A percentile compares a stretch with the other conserved stretches of the same genome.
These are phyloP conservation scores for Xestobium rufovillosum DNA, from an alignment of 2,888 invertebrate species.

Conservation along the genomic window DNA sequence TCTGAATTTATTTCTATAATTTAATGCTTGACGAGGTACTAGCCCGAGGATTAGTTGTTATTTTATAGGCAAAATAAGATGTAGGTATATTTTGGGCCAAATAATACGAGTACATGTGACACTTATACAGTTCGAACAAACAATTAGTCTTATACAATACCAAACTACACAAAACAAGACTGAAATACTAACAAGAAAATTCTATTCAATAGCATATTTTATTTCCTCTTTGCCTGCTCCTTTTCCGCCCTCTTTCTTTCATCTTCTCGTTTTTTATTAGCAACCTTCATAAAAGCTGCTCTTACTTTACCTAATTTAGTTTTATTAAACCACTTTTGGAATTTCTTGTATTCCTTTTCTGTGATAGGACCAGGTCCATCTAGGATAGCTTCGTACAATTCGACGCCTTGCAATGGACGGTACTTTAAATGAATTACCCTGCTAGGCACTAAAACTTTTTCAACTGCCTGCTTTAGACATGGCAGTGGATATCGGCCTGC, in stretches of 20 bases:
- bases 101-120: too few species aligned
- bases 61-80: too few species aligned
- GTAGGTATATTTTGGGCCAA: too few species aligned
- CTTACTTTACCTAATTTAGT: slow-evolving; percentile 35
- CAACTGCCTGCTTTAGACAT: slow-evolving; percentile 43
- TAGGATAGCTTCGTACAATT: slow-evolving; percentile 47
- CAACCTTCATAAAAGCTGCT: slow-evolving; percentile 34
- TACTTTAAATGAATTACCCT: slow-evolving; percentile 48
- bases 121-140: too few species aligned
- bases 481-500: slow-evolving; percentile 50
- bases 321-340: slow-evolving; percentile 45
- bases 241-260: slow-evolving; percentile 33
- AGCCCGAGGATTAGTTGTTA: too few species aligned
- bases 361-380: slow-evolving; percentile 37
- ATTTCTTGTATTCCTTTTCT: slow-evolving; percentile 46
- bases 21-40: too few species aligned
- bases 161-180: too few species aligned
- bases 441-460: slow-evolving; percentile 43
- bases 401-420: slow-evolving; percentile 47
- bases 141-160: too few species aligned
- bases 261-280: slow-evolving; percentile 25
- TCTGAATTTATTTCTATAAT: too few species aligned
- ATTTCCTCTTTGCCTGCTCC: slow-evolving; percentile 24
- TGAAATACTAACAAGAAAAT: background rate
- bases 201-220: slow-evolving; percentile 20